phyloP scores from a whole-genome alignment of 92 coral and sea anemone species.

The Phenganax stokvisi region DNA sequence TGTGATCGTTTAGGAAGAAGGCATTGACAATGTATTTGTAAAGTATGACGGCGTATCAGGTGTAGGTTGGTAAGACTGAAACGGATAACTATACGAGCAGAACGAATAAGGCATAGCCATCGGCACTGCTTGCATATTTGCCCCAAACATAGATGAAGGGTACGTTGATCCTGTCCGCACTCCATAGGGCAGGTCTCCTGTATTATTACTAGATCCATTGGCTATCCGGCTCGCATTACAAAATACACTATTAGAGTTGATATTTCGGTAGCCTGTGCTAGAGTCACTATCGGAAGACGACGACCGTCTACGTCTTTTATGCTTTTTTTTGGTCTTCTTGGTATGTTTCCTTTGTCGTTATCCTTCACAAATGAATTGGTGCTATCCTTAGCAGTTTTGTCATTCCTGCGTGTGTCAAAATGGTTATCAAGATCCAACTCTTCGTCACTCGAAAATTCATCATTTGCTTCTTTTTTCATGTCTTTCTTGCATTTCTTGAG shows the following conservation, averaged over 20 bases:
- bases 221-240: neutral
- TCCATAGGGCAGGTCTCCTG: neutral
- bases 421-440: neutral
- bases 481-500: conserved; percentile 15
- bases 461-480: neutral
- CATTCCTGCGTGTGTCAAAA: neutral
- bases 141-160: neutral
- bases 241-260: neutral
- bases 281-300: neutral
- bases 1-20: conserved; percentile 7
- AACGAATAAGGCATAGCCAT: neutral
- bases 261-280: neutral
- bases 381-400: neutral
- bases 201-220: neutral
- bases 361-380: neutral
- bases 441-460: neutral
- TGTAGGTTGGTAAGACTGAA: neutral
- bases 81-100: neutral
- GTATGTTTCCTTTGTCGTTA: neutral
- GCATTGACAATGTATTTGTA: neutral
- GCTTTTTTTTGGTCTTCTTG: conserved; percentile 11
- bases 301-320: neutral
- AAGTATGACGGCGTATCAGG: neutral
- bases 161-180: neutral
- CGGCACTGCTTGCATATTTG: neutral